Base-by-base conservation (phyloP, 2,797 vertebrate species). In the Lycodopsis pacificus region DNA sequence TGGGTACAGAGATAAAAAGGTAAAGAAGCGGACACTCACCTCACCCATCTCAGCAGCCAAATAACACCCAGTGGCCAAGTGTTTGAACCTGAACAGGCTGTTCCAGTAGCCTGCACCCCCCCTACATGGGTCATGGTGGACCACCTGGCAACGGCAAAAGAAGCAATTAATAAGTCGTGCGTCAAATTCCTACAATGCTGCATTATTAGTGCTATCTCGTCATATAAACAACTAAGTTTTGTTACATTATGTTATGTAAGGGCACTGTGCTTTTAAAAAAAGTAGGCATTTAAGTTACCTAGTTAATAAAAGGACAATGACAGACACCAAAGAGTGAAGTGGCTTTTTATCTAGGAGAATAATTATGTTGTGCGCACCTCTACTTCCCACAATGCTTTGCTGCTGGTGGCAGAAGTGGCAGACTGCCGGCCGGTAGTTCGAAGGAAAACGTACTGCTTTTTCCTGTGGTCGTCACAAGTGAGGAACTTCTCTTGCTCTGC, bases 61-160 rank as follows among this genome's bases (percentile, higher is more conserved):
- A 88, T 99, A 99, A 85, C 98, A 97, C 20, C 98, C 98, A 0
- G 98, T 99, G 48, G 98, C 98, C 88, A 99, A 94, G 91, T 99
- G 98, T 87, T 99, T 99, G 86, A 99, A 99, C 38, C 98, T 96
- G 89, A 99, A 99, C 82, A 99, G 96, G 83, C 98, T 99, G 86
- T 99, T 99, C 98, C 98, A 99, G 85, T 99, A 99, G 0, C 98
- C 98, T 0, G 98, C 98, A 7, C 98, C 98, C 0, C 98, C 98
- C 6, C 98, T 94, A 57, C 98, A 99, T 0, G 98, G 98, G 86
- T 99, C 98, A 66, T 99, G 97, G 75, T 99, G 98, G 58, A 99
- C 98, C 66, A 99, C 98, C 98, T 99, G 71, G 65, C 1, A 68
- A 76, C 7, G 17, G 38, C 25, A 77, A 58, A 71, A 62, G 5